Evolutionary conservation across 2,797 vertebrate species (phyloP).

Genomic region (Mormyrops boulengeri): DNA sequence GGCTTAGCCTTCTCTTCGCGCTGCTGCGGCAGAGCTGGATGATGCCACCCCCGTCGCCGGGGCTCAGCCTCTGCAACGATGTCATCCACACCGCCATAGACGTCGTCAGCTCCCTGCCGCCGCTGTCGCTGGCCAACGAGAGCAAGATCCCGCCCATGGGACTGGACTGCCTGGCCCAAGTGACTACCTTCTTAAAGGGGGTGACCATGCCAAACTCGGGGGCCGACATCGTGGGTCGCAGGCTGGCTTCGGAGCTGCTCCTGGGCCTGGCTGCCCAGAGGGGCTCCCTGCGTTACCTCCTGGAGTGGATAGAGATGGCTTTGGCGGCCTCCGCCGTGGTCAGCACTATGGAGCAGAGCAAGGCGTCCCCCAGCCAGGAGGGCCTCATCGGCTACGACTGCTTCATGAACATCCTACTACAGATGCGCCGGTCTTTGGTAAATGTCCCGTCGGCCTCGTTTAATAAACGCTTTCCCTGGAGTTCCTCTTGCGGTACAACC

Average conservation of each 20-base stretch:
- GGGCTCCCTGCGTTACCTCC: slow-evolving; percentile 87
- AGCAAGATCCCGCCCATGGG: slow-evolving; percentile 99
- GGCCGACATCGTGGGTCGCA: slow-evolving; percentile 83
- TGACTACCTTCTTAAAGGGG: slow-evolving; percentile 91
- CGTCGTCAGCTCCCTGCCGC: slow-evolving; percentile 89
- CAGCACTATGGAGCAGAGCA: slow-evolving; percentile 77
- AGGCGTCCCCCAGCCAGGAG: slow-evolving; percentile 68
- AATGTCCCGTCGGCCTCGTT: slow-evolving; percentile 31
- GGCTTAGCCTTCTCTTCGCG: slow-evolving; percentile 90
- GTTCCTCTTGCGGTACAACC: not conserved
- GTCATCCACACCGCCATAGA: slow-evolving; percentile 96
- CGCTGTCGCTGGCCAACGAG: slow-evolving; percentile 91
- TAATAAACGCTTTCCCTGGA: not conserved
- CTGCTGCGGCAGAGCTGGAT: slow-evolving; percentile 96
- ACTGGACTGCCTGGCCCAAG: slow-evolving; percentile 92
- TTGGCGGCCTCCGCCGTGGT: slow-evolving; percentile 84
- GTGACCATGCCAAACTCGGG: slow-evolving; percentile 94
- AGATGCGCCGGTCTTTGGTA: slow-evolving; percentile 95
- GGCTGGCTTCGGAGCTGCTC: slow-evolving; percentile 87
- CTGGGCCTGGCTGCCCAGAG: slow-evolving; percentile 89
- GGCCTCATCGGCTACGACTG: slow-evolving; percentile 96
- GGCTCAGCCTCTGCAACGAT: slow-evolving; percentile 88
- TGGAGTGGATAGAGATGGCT: slow-evolving; percentile 99
- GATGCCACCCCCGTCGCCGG: slow-evolving; percentile 79
- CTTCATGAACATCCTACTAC: slow-evolving; percentile 92